Evolutionary conservation across 2,113 vertebrate genomes (phyloP).

Genomic region (Buteo buteo): DNA sequence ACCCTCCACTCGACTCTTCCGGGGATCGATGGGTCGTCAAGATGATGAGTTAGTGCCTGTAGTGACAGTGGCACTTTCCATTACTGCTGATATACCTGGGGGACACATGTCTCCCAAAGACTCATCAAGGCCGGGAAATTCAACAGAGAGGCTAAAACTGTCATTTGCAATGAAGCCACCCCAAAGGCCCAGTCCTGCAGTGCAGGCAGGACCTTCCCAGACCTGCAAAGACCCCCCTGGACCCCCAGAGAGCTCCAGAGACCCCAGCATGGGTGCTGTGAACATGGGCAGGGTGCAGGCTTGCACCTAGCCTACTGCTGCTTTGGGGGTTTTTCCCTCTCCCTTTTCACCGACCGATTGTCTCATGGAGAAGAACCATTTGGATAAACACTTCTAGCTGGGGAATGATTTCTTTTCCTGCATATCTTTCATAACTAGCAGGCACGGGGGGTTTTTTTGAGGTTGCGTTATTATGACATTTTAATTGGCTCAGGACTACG

Average conservation of each 20-base stretch:
- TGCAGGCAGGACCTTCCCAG: not conserved
- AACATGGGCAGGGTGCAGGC: fast-evolving
- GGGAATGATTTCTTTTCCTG: not conserved
- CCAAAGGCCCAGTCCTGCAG: not conserved
- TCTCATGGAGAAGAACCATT: not conserved
- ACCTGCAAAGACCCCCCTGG: not conserved
- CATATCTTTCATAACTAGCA: not conserved
- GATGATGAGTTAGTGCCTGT: conserved; percentile 56
- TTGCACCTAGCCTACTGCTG: not conserved
- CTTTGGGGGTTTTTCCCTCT: not conserved
- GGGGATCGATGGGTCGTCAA: conserved; percentile 44
- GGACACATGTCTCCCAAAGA: conserved; percentile 51
- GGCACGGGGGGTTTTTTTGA: not conserved
- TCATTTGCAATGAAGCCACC: not conserved
- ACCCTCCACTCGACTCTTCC: not conserved
- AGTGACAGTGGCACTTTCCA: conserved; percentile 63
- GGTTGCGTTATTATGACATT: conserved; percentile 31
- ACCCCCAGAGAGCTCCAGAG: not conserved
- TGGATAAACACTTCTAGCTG: not conserved
- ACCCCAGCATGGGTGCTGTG: fast-evolving
- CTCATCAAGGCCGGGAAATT: conserved; percentile 38
- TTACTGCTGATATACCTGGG: conserved; percentile 46
- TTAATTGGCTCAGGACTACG: conserved; percentile 38
- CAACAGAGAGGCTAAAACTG: not conserved
- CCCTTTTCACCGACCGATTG: not conserved